Conservation (phyloP, 2,797 vertebrate species). For the Coregonus ussuriensis region DNA sequence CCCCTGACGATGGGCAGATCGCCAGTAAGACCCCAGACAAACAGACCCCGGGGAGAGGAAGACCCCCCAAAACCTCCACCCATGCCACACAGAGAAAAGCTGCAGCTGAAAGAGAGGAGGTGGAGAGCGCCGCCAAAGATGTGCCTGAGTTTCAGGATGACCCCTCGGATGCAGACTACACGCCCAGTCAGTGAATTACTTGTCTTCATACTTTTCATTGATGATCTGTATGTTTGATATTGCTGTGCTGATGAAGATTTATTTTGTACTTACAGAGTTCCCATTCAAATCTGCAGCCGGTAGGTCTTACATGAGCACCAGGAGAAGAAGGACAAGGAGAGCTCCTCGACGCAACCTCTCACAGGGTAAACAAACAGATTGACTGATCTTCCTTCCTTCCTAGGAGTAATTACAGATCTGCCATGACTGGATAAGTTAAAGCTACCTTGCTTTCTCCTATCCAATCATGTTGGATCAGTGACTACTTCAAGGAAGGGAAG, state of each 20-base stretch:
- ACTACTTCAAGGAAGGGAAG: background rate
- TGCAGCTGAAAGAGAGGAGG: background rate
- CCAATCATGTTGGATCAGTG: background rate
- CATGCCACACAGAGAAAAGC: background rate
- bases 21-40: background rate
- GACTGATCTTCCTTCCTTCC: background rate
- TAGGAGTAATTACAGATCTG: background rate
- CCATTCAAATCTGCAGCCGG: constrained; percentile 51
- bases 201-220: background rate
- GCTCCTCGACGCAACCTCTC: constrained; percentile 58
- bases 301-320: constrained; percentile 69
- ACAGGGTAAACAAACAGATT: constrained; percentile 59
- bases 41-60: constrained; percentile 1
- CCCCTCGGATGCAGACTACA: constrained; percentile 73
- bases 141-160: constrained; percentile 68
- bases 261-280: constrained; percentile 60
- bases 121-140: constrained; percentile 42
- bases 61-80: background rate
- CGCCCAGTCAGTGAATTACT: constrained; percentile 68
- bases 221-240: constrained; percentile 1
- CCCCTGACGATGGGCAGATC: background rate
- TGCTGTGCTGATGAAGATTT: background rate
- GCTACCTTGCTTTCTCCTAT: background rate
- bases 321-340: constrained; percentile 75
- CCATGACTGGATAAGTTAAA: background rate